These are phyloP conservation scores for Conus ventricosus DNA, from an alignment of 1,140 invertebrate species.

Conservation along the genomic window DNA sequence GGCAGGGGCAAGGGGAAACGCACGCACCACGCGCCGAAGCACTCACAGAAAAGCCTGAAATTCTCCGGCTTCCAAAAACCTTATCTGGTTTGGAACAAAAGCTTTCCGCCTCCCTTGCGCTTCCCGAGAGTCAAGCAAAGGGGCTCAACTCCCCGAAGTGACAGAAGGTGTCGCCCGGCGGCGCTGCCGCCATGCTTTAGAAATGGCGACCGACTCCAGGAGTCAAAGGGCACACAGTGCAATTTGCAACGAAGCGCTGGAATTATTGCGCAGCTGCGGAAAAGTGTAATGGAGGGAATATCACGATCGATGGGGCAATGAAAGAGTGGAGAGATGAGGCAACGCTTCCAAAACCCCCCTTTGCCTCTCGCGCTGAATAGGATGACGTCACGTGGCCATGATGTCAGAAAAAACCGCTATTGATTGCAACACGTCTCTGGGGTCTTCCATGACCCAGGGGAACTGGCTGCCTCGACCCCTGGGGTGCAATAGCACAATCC, in stretches of 20 bases:
- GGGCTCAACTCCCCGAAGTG: slow-evolving; percentile 23
- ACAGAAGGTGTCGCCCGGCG: slow-evolving; percentile 15
- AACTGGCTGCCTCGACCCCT: slow-evolving; percentile 30
- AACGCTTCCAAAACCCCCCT: slow-evolving; percentile 4
- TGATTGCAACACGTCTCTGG: slow-evolving; percentile 31
- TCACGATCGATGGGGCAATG: slow-evolving; percentile 23
- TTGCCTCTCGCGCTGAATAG: not conserved
- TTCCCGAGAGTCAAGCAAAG: slow-evolving; percentile 29
- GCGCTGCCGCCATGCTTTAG: slow-evolving; percentile 23
- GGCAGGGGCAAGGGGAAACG: slow-evolving; percentile 1
- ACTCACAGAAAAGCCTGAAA: not conserved
- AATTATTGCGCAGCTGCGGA: slow-evolving; percentile 35
- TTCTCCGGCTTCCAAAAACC: not conserved
- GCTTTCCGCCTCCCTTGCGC: slow-evolving; percentile 28
- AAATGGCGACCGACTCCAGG: slow-evolving; percentile 25
- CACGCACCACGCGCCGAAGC: slow-evolving; percentile 16
- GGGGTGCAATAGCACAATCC: slow-evolving; percentile 25
- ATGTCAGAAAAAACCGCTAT: slow-evolving; percentile 32
- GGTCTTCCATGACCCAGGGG: slow-evolving; percentile 28
- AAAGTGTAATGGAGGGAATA: slow-evolving; percentile 40
- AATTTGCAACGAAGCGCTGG: slow-evolving; percentile 39
- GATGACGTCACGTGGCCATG: slow-evolving; percentile 37
- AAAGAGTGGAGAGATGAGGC: slow-evolving; percentile 32
- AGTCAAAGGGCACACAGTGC: slow-evolving; percentile 39
- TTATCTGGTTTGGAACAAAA: slow-evolving; percentile 27